Evolutionary conservation across 2,113 vertebrate genomes (phyloP).

Genomic region (Silurus meridionalis): DNA sequence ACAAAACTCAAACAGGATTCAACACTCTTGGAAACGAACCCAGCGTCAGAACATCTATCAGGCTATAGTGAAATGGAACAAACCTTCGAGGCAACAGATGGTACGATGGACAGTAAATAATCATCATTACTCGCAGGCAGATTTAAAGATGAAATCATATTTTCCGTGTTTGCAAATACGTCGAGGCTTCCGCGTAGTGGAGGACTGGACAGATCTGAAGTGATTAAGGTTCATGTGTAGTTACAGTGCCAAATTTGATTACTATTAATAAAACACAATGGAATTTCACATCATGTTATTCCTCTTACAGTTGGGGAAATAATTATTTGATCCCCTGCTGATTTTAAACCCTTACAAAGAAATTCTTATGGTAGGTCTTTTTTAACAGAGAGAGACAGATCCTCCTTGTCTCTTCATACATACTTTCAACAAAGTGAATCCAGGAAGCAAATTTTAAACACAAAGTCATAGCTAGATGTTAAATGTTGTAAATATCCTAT

Average conservation of each 20-base stretch:
- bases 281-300: background rate
- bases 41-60: background rate
- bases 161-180: background rate
- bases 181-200: background rate
- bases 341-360: no score
- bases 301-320: background rate
- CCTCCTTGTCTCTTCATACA: background rate
- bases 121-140: background rate
- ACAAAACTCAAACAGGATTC: constrained; percentile 1
- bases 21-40: background rate
- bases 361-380: no score
- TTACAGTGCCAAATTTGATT: background rate
- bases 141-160: background rate
- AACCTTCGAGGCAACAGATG: background rate
- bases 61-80: background rate
- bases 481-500: background rate
- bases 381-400: no score
- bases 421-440: background rate
- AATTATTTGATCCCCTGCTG: no score
- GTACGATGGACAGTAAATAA: background rate
- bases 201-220: background rate
- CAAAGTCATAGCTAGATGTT: background rate
- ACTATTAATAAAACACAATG: background rate
- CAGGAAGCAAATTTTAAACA: background rate
- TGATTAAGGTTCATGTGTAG: background rate